Percentiles rank a stretch among this genome's conserved stretches.
These are phyloP conservation scores for Toxotes lorentzi DNA, from an alignment of 2,797 vertebrate species.

Conservation along the genomic window DNA sequence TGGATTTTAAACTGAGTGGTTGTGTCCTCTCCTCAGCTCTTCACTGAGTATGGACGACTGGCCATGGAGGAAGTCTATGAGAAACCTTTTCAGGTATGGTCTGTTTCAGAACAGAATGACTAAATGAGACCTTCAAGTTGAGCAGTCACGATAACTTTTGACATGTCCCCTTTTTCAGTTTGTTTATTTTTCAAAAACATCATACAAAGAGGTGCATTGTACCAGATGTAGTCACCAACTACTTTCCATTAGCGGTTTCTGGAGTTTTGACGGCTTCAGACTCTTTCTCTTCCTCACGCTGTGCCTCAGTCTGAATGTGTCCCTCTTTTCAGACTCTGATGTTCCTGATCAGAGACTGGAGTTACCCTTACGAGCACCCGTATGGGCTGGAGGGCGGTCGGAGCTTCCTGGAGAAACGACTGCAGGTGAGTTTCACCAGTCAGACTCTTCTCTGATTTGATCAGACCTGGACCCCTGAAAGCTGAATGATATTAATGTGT, in stretches of 20 bases:
- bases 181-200: no score
- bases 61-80: slow-evolving; percentile 96
- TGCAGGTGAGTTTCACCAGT: slow-evolving; percentile 85
- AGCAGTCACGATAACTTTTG: no score
- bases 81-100: slow-evolving; percentile 94
- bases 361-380: slow-evolving; percentile 93
- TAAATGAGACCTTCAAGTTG: no score
- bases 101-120: background rate
- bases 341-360: slow-evolving; percentile 98
- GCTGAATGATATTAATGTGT: background rate
- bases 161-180: no score
- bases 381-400: slow-evolving; percentile 93
- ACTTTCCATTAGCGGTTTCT: no score
- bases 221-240: no score
- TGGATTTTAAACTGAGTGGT: slow-evolving; percentile 1
- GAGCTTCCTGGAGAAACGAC: slow-evolving; percentile 91
- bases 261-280: no score
- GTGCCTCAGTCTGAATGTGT: background rate
- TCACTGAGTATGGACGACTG: slow-evolving; percentile 96
- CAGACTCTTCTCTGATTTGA: background rate
- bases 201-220: no score
- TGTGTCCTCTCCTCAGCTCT: slow-evolving; percentile 85
- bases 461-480: no score
- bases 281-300: no score
- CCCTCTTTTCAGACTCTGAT: slow-evolving; percentile 87